These are phyloP conservation scores for Pempheris klunzingeri DNA, from an alignment of 2,797 vertebrate genomes.

Conservation along the genomic window DNA sequence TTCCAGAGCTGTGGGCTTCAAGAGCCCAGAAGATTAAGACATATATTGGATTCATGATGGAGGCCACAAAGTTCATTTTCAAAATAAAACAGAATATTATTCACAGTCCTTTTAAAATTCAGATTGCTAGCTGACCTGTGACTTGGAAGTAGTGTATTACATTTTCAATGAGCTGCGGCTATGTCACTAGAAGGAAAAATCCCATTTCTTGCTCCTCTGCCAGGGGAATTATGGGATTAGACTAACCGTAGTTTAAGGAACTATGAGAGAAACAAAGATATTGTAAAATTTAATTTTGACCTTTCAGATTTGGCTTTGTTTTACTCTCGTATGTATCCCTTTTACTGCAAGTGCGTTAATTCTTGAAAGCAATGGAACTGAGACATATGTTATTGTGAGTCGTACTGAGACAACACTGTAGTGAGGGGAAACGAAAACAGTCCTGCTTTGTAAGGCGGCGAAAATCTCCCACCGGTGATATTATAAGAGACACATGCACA, in stretches of 20 bases:
- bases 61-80: slow-evolving; percentile 99
- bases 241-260: slow-evolving; percentile 71
- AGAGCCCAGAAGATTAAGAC: slow-evolving; percentile 99
- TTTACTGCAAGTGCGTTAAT: slow-evolving; percentile 35
- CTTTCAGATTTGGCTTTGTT: slow-evolving; percentile 50
- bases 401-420: slow-evolving; percentile 53
- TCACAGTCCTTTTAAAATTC: slow-evolving; percentile 99
- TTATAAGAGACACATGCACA: slow-evolving; percentile 92
- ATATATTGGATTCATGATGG: slow-evolving; percentile 99
- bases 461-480: slow-evolving; percentile 91
- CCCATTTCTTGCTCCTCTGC: slow-evolving; percentile 84
- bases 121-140: slow-evolving; percentile 99
- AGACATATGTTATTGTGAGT: slow-evolving; percentile 49
- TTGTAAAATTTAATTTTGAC: slow-evolving; percentile 41
- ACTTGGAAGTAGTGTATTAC: slow-evolving; percentile 99
- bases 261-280: slow-evolving; percentile 59
- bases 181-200: slow-evolving; percentile 87
- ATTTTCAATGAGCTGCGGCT: slow-evolving; percentile 97
- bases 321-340: slow-evolving; percentile 22
- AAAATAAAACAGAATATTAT: slow-evolving; percentile 99
- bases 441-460: slow-evolving; percentile 85
- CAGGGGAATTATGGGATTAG: slow-evolving; percentile 86
- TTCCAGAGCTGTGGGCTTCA: slow-evolving; percentile 95
- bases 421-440: slow-evolving; percentile 56
- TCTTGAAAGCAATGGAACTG: slow-evolving; percentile 49